phyloP scores from a whole-genome alignment of 2,797 vertebrate species.

The Momotus momota region DNA sequence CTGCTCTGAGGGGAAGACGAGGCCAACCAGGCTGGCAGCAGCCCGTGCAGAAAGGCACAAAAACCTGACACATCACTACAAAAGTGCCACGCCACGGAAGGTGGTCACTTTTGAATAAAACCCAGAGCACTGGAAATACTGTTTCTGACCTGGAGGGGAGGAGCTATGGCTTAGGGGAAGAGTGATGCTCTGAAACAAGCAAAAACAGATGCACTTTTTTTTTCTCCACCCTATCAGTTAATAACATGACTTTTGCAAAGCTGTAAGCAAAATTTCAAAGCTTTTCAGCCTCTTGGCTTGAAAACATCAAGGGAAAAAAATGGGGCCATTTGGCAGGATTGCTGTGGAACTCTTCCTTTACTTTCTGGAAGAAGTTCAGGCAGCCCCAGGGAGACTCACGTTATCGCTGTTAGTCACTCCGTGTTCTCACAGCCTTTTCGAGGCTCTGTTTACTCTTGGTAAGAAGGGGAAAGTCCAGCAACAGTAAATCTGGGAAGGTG shows the following conservation, averaged over 20 bases:
- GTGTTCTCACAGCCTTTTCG: background rate
- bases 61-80: background rate
- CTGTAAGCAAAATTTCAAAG: background rate
- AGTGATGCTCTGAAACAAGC: background rate
- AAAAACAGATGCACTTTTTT: background rate
- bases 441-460: background rate
- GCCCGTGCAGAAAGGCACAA: background rate
- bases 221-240: background rate
- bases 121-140: background rate
- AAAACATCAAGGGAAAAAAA: background rate
- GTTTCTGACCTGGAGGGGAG: background rate
- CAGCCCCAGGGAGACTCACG: background rate
- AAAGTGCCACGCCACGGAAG: fast-evolving
- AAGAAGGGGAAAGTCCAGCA: constrained; percentile 37
- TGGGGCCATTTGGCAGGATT: background rate
- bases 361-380: background rate
- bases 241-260: background rate
- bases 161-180: background rate
- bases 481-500: background rate
- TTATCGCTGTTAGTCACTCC: background rate
- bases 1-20: background rate
- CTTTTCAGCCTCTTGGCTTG: background rate
- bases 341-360: background rate
- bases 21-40: background rate
- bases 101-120: background rate